Base-by-base conservation (phyloP, 2,797 vertebrate genomes). In the Lophotriccus pileatus region DNA sequence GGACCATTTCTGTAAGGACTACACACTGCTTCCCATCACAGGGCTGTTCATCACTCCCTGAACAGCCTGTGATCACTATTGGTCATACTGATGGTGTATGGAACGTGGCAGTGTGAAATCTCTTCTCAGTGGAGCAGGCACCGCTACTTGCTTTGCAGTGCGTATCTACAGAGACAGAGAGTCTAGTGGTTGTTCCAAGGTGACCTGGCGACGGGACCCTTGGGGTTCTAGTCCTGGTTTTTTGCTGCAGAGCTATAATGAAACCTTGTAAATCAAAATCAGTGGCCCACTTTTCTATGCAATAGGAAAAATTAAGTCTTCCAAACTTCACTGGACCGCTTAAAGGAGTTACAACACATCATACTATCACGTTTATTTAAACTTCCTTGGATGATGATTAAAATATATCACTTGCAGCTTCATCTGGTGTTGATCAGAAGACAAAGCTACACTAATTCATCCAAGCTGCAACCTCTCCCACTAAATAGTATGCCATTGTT, bases 191-290 rank as follows among this genome's bases (percentile, higher is more conserved):
- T 88, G 56, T 60, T 94, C 90, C 93, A 94, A 90, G 77, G 93
- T 94, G 89, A 96, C 93, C 93, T 93, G 59, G 58, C 93, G 91
- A 90, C 0, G 0, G 74, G 67, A 53, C 89, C 79, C 94, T 64
- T 47, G 94, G 83, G 96, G 79, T 93, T 91, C 95, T 6, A 86
- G 80, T 87, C 77, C 92, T 90, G 84, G 56, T 94, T 97, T 52
- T 52, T 92, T 63, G 59, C 82, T 81, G 85, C 80, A 87, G 72
- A 91, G 74, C 68, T 93, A 46, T 93, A 96, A 94, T 84, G 80
- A 95, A 96, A 69, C 74, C 70, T 58, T 67, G 52, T 76, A 95
- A 93, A 91, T 91, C 76, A 90, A 77, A 78, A 84, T 21, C 87
- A 79, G 32, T 46, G 87, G 67, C 87, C 91, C 85, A 84, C 82